Evolutionary conservation across 1,140 invertebrate species (phyloP), one percentile per base, ranked within the genome.

Genomic region (Drosophila obscura): DNA sequence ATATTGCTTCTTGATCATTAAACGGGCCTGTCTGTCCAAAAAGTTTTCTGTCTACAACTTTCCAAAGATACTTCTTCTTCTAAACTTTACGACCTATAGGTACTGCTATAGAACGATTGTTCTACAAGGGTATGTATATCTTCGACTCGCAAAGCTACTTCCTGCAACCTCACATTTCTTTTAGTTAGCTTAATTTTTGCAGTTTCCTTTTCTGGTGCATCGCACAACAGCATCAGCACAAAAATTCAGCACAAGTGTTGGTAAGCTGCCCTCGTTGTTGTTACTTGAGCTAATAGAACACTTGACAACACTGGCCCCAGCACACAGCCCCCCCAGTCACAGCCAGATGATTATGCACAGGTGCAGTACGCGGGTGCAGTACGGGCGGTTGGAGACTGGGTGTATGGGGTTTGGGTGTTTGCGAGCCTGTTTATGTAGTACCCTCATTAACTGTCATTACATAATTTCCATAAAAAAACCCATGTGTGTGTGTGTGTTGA

Each of bases 401-500:
- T 35, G 39, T 35, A 24, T 8, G 4, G 43, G 13, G 8, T 35
- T 26, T 19, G 11, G 44, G 15, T 16, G 75, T 57, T 16, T 45
- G 48, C 60, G 71, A 45, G 35, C 50, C 68, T 80, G 72, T 84
- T 80, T 77, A 74, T 80, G 80, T 69, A 80, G 81, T 67, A 55
- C 69, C 75, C 74, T 87, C 82, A 88, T 87, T 87, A 87, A 78
- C 83, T 82, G 83, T 87, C 83, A 87, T 87, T 87, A 87, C 83
- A 88, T 63, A 87, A 87, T 87, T 87, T 87, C 78, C 82, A 88
- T 85, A 85, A 82, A 85, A 84, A 71, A 82, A 78, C 48, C 62
- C 73, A 63, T 57, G 22, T 51, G 31, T 53, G 55, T 57, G 52
- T 50, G 56, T 39, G 39, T 51, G 26, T 46, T 55, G n/a, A 44